These are phyloP conservation scores for Drosophila aldrichi DNA, from an alignment of 2,888 invertebrate genomes.

Conservation along the genomic window DNA sequence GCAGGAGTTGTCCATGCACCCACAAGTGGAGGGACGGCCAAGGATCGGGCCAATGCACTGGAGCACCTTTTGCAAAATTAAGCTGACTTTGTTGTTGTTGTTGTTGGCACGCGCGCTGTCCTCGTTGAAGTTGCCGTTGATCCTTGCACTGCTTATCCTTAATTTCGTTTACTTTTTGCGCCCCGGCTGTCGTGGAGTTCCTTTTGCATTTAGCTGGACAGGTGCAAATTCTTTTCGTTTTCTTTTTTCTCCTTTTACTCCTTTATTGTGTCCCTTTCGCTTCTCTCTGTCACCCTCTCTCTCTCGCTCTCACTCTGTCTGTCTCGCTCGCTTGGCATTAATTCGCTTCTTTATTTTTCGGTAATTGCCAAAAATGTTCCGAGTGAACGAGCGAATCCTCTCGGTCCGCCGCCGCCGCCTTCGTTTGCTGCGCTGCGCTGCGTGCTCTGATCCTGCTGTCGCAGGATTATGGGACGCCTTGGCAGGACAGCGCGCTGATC, in stretches of 20 bases:
- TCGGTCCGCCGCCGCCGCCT: slow-evolving; percentile 9
- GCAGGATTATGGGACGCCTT: slow-evolving; percentile 61
- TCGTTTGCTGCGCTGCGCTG: slow-evolving; percentile 7
- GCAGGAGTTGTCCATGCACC: slow-evolving; percentile 15
- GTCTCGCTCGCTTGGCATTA: slow-evolving; percentile 41
- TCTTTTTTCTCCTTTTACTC: background rate
- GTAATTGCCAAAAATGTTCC: slow-evolving; percentile 76
- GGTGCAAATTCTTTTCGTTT: slow-evolving; percentile 54
- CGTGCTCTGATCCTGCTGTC: slow-evolving; percentile 73
- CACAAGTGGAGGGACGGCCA: slow-evolving; percentile 22
- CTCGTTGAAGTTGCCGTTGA: slow-evolving; percentile 34
- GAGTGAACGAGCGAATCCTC: slow-evolving; percentile 75
- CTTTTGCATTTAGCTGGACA: slow-evolving; percentile 45
- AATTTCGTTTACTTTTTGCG: slow-evolving; percentile 58
- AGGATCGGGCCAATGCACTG: slow-evolving; percentile 15
- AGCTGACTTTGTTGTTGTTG: slow-evolving; percentile 55
- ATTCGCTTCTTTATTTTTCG: slow-evolving; percentile 72
- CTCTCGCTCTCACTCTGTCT: background rate
- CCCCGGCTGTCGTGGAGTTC: slow-evolving; percentile 39
- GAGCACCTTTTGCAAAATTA: slow-evolving; percentile 65
- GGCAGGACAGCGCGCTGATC: slow-evolving; percentile 54
- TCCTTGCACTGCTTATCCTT: slow-evolving; percentile 71
- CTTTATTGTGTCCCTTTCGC: background rate
- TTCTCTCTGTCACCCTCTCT: slow-evolving; percentile 1
- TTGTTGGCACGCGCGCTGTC: slow-evolving; percentile 45